Evolutionary conservation across 2,888 invertebrate species (phyloP), one percentile per base, ranked within the genome.

Genomic region (Drosophila imparisetae): DNA sequence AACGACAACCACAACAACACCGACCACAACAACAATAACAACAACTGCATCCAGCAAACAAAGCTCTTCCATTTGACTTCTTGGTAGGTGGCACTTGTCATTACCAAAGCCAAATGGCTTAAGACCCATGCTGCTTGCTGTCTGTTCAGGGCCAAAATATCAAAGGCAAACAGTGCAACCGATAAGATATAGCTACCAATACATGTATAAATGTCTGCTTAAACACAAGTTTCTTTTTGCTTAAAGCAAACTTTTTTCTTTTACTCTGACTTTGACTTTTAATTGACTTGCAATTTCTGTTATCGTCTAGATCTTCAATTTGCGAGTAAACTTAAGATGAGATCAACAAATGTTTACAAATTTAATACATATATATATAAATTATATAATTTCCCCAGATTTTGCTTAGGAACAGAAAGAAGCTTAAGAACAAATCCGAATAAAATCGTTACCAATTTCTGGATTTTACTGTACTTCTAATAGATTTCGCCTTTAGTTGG

Each of bases 71-170:
- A 52, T 61, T 50, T 27, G 8, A 30, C 49, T 57, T 52, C 64
- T 60, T 66, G n/a, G 55, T n/a, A n/a, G 36, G 36, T 54, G 29
- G 49, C 67, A 68, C 66, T 72, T 76, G 76, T 67, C 78, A 76
- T 62, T 67, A 67, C 64, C 79, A 79, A 79, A 73, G 67, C 55
- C 65, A 66, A 62, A 65, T 45, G 63, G 69, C 67, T 75, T 80
- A 58, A 75, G 64, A 54, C 21, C 21, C 13, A 36, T n/a, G 24
- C 1, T 24, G 13, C 24, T 8, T 53, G 32, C 62, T 36, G 49
- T 24, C 40, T 40, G 34, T 69, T 24, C 75, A 80, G 62, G 69
- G 66, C 68, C 75, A 63, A 76, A 64, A 66, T 70, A 71, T 74
- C 81, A 68, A 64, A 64, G 70, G 50, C 27, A 58, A 52, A 52